phyloP scores from a whole-genome alignment of 2,113 vertebrate genomes.

The Herpetotheres cachinnans region DNA sequence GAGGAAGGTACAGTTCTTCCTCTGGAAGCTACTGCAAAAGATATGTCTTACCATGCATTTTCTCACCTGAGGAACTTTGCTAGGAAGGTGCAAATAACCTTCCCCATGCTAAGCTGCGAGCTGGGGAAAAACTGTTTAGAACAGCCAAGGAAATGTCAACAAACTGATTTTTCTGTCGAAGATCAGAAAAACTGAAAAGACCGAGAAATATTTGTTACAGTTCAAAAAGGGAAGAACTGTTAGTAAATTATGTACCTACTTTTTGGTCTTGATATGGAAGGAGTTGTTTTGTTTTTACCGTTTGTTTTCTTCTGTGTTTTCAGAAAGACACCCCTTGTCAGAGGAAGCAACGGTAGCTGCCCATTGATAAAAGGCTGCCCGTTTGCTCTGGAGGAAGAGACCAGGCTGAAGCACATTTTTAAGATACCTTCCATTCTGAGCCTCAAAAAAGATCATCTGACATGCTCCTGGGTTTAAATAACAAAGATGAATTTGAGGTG shows the following conservation, averaged over 20 bases:
- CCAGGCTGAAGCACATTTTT: not conserved
- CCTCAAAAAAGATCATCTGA: not conserved
- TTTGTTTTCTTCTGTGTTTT: not conserved
- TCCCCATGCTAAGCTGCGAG: not conserved
- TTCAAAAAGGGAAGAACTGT: not conserved
- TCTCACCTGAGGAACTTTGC: not conserved
- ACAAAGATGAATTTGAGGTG: not conserved
- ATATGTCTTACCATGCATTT: not conserved
- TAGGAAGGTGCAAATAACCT: not conserved
- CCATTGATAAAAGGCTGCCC: not conserved
- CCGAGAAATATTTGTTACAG: not conserved
- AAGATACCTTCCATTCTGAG: not conserved
- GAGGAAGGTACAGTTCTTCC: not conserved
- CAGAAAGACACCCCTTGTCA: not conserved
- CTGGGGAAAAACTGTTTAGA: not conserved
- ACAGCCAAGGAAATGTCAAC: not conserved
- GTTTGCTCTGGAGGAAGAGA: not conserved
- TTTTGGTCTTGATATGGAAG: not conserved
- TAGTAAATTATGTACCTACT: not conserved
- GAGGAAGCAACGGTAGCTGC: not conserved
- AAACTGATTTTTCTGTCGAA: not conserved
- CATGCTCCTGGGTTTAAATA: not conserved
- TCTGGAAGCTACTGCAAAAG: not conserved
- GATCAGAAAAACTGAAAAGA: not conserved
- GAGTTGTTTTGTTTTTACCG: not conserved